Conservation (phyloP, 2,797 vertebrate species). For the Sebastes miniatus region DNA sequence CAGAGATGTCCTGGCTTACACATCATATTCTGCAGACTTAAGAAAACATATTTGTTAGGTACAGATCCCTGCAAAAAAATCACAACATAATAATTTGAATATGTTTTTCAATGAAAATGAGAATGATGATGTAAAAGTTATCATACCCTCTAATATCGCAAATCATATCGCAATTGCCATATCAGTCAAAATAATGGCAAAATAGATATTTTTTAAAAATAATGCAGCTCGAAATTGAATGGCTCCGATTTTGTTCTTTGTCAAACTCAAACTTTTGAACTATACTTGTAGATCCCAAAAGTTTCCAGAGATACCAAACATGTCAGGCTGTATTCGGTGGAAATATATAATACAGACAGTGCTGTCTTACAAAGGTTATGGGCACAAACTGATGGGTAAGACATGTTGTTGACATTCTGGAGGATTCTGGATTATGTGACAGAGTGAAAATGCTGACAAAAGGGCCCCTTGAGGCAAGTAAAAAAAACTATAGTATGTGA, state of each 20-base stretch:
- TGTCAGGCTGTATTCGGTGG: not conserved
- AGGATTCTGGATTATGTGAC: not conserved
- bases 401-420: not conserved
- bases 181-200: too few relatives aligned
- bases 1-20: too few relatives aligned
- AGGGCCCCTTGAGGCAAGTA: not conserved
- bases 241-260: not conserved
- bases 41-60: too few relatives aligned
- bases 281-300: not conserved
- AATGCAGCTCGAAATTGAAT: too few relatives aligned
- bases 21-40: too few relatives aligned
- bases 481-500: not conserved
- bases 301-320: not conserved
- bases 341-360: not conserved
- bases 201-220: too few relatives aligned
- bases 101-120: too few relatives aligned
- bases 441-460: not conserved
- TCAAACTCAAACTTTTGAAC: not conserved
- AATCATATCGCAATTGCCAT: too few relatives aligned
- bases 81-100: too few relatives aligned
- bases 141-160: too few relatives aligned
- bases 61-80: too few relatives aligned
- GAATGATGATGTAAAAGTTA: too few relatives aligned
- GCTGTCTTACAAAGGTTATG: not conserved
- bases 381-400: not conserved